Evolutionary conservation across 2,113 vertebrate species (phyloP), one percentile per base, ranked within the genome.

Genomic region (Calonectris borealis): DNA sequence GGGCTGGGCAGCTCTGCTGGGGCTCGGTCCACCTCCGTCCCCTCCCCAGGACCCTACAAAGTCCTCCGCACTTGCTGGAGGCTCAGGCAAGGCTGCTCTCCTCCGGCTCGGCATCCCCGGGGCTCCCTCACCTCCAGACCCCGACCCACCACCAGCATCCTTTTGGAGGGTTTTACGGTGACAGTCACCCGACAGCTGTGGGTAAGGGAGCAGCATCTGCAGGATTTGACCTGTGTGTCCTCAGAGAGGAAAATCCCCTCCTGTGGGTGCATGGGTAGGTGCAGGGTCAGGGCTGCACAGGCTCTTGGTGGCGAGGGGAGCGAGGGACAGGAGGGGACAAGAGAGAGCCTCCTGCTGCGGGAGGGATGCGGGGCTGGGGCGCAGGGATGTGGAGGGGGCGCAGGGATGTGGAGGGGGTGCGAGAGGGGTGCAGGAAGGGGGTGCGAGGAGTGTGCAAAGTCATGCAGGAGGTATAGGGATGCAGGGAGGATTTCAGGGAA

Each of bases 171-270:
- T 46, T 46, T 46, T 46, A 46, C 8, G 46, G 46, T 46, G 46
- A 77, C 61, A 16, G 36, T 1, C 52, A 52, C 44, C 8, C 20
- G 2, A 4, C 34, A 46, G 46, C n/a, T 10, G 1, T 0, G 12
- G 32, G 31, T 3, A 14, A 27, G 22, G 32, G 6, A 69, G 42
- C 58, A 57, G 44, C 81, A 34, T 2, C 86, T 16, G 34, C 2
- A 2, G 36, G n/a, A 48, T n/a, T 11, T 14, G 46, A 38, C 15
- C 31, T 1, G 7, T 3, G 9, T 11, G n/a, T 55, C 29, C 66
- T 8, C 15, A 13, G 48, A 29, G 40, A 58, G 69, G 65, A 75
- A 65, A 81, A 85, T 4, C 38, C 58, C 29, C 13, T 16, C 29
- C 36, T 3, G 1, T 8, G 52, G 14, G 55, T 13, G 49, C 48